Base-by-base conservation (phyloP, 2,888 invertebrate genomes). In the Xestia rhomboidea region DNA sequence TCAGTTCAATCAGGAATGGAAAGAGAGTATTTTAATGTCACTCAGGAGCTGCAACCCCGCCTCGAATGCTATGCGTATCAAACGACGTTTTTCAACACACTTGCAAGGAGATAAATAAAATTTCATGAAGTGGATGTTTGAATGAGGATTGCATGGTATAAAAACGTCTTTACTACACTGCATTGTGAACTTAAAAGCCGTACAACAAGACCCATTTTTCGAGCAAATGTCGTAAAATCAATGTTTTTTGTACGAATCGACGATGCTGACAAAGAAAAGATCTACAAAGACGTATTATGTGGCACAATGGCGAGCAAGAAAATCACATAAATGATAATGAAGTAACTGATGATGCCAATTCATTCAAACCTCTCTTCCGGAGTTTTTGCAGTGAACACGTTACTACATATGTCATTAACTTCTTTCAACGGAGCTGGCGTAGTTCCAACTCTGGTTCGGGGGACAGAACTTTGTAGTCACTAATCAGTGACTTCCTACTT, bases 391-490 rank as follows among this genome's bases (percentile, higher is more conserved):
- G 86, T 85, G 87, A 79, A 87, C 86, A 90, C 88, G 87, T 90
- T 89, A 87, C 87, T 90, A 88, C 46, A 84, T 84, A 93, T 91
- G 86, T 90, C 91, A 91, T 89, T 92, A 88, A 89, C 86, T 90
- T 91, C 87, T 86, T 91, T 89, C 88, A 92, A 91, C 90, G 85
- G 88, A 78, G 85, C 89, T 95, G 94, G 93, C 93, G 54, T 60
- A 71, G 51, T 79, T 90, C 93, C 94, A 93, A 88, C 84, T 78
- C 68, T 85, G 84, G 87, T 85, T 87, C 83, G 73, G 85, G 85
- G 89, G 89, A 90, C 89, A 89, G 90, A 93, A 93, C 91, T 93
- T 92, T 91, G 91, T 88, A 91, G 90, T 90, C 91, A 92, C 93
- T 94, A 93, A 93, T 95, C 93, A 92, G 92, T 88, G 87, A 82